Evolutionary conservation across 2,113 vertebrate species (phyloP), one percentile per base, ranked within the genome.

Genomic region (Willisornis vidua): DNA sequence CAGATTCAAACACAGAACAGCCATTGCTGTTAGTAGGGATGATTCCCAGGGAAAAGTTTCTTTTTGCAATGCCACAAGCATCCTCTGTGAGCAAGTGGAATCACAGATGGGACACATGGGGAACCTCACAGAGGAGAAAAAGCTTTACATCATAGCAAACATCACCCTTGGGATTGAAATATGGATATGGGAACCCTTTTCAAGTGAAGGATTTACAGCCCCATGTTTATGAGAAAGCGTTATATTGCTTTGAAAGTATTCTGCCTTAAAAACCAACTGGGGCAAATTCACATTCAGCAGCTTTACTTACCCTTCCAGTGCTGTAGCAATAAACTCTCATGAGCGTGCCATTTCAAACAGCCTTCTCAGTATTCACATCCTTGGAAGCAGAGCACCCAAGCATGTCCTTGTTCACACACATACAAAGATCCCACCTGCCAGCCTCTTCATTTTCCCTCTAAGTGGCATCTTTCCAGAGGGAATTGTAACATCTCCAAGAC

Each of bases 151-250:
- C 82, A 71, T 14, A 80, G 59, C n/a, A 85, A 93, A 88, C 26
- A 35, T 80, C 49, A 51, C 75, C 48, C 87, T 37, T 90, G 90
- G 82, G 55, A 52, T 19, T 93, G 85, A 95, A 88, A 88, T 83
- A 85, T 49, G 78, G 37, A 65, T 77, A 88, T 87, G 39, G 48
- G 43, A 95, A 90, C 17, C 39, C 65, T 80, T 94, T 93, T 90
- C 55, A 90, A 78, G 35, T 61, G 67, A 75, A 88, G n/a, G 85
- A 95, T 97, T 95, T 97, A 96, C 15, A 55, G 49, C 4, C 3
- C 31, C 1, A 3, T 54, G 48, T 93, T 93, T 90, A 88, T 96
- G 83, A 92, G 88, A 94, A 90, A 88, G 61, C 25, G 59, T 67
- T 80, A 62, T 63, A 52, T 46, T 91, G 59, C 72, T 89, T 91